Conservation (phyloP, 2,797 vertebrate species). For the Jordanella pulchra region DNA sequence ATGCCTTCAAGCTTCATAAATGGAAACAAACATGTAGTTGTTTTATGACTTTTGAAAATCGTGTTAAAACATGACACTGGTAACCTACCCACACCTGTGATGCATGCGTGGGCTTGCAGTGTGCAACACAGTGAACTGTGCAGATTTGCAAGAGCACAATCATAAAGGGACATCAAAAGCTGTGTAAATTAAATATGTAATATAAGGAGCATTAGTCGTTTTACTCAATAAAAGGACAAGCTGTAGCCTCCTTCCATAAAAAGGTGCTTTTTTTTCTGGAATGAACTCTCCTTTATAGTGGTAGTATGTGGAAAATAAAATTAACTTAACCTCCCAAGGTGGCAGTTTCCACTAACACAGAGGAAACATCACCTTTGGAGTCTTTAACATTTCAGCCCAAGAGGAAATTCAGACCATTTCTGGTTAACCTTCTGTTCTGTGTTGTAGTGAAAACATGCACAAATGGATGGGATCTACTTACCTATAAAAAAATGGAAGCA, state of each 20-base stretch:
- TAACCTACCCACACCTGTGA: no score
- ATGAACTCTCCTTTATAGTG: background rate
- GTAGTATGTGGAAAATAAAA: background rate
- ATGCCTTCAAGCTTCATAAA: background rate
- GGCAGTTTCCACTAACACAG: background rate
- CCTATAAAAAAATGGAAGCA: background rate
- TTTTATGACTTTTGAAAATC: background rate
- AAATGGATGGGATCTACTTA: background rate
- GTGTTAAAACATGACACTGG: background rate
- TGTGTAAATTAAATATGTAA: background rate
- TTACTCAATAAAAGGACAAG: background rate
- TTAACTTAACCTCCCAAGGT: background rate
- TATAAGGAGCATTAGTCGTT: background rate
- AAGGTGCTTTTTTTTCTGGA: background rate
- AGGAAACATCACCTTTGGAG: background rate
- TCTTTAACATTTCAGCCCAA: background rate
- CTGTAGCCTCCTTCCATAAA: background rate
- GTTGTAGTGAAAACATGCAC: background rate
- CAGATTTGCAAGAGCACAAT: background rate
- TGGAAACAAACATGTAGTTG: background rate
- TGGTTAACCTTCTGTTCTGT: no score
- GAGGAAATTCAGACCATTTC: background rate
- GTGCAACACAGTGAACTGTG: no score
- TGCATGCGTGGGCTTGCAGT: no score
- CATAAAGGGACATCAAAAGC: background rate